These are phyloP conservation scores for Xiphydria camelus DNA, from an alignment of 2,888 invertebrate genomes.

Conservation along the genomic window DNA sequence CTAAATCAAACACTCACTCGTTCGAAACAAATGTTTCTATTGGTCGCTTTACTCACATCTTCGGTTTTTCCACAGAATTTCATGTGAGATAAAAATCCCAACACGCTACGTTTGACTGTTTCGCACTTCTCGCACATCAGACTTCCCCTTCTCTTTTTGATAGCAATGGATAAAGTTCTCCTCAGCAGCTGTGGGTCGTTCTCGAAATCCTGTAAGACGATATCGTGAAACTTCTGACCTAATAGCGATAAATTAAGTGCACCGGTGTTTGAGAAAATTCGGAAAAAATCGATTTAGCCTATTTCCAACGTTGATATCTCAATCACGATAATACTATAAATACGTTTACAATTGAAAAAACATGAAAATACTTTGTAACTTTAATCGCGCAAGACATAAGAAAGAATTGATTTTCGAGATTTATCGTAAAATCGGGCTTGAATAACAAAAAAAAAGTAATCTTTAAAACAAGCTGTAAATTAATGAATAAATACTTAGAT, in stretches of 20 bases:
- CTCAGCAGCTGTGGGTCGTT: slow-evolving; percentile 59
- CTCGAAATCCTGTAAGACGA: slow-evolving; percentile 60
- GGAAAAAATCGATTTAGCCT: slow-evolving; percentile 24
- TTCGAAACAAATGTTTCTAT: not conserved
- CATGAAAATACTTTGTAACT: too few species aligned
- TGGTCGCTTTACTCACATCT: slow-evolving; percentile 53
- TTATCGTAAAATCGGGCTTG: too few species aligned
- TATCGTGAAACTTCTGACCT: too few species aligned
- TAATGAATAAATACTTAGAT: too few species aligned
- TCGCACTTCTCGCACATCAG: slow-evolving; percentile 64
- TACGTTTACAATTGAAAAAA: not conserved
- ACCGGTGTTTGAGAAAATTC: too few species aligned
- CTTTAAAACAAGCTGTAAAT: too few species aligned
- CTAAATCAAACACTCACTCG: too few species aligned
- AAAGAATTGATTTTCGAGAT: too few species aligned
- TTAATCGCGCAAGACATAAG: too few species aligned
- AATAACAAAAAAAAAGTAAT: too few species aligned
- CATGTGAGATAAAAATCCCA: slow-evolving; percentile 67
- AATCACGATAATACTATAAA: too few species aligned
- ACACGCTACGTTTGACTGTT: slow-evolving; percentile 51
- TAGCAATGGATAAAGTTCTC: slow-evolving; percentile 57
- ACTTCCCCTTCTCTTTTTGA: slow-evolving; percentile 53
- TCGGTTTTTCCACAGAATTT: slow-evolving; percentile 65
- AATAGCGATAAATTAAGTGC: too few species aligned
- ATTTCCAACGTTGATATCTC: not conserved